Conservation (phyloP, 1,140 invertebrate genomes). For the Tribolium castaneum region DNA sequence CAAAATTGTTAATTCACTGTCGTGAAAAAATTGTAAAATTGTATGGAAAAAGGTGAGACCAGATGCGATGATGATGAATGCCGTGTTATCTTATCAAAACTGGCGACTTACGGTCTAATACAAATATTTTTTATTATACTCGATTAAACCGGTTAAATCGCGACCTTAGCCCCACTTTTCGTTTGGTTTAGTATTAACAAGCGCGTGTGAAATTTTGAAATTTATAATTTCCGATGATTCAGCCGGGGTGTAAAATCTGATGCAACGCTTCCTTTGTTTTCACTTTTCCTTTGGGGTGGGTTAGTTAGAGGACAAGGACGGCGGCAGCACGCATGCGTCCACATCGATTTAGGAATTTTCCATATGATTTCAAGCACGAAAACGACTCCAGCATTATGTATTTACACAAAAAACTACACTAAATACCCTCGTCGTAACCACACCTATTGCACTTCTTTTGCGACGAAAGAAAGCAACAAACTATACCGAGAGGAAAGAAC, state of each 20-base stretch:
- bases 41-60: neutral
- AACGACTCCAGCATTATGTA: neutral
- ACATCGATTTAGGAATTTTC: slow-evolving; percentile 41
- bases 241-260: neutral
- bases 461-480: neutral
- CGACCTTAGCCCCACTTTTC: neutral
- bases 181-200: too few species aligned
- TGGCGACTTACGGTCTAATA: slow-evolving; percentile 6
- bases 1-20: slow-evolving; percentile 5
- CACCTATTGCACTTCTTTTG: neutral
- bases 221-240: neutral
- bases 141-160: neutral
- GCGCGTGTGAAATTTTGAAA: neutral
- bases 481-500: neutral
- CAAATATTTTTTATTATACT: neutral
- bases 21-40: neutral
- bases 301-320: slow-evolving; percentile 43
- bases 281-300: slow-evolving; percentile 39
- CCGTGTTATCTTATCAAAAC: neutral
- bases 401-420: neutral
- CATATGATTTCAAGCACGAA: slow-evolving; percentile 6
- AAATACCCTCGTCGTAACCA: neutral
- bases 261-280: slow-evolving; percentile 25
- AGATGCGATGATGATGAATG: neutral
- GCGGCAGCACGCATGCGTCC: neutral